Percentiles rank a stretch among this genome's conserved stretches.
Conservation (phyloP, 1,140 invertebrate genomes). For the Sesamia nonagrioides region DNA sequence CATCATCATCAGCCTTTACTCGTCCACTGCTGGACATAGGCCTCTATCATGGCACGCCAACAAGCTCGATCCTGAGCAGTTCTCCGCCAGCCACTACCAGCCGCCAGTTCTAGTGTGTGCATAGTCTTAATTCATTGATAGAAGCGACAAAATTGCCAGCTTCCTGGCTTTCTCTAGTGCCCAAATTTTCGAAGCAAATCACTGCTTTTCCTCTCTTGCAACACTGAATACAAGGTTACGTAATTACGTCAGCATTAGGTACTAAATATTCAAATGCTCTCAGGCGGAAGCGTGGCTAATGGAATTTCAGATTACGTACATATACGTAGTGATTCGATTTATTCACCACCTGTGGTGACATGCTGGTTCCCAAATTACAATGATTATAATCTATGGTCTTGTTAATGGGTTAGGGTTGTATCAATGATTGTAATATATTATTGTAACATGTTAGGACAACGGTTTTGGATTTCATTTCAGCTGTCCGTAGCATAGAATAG, state of each 20-base stretch:
- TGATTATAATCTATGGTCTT: conserved; percentile 22
- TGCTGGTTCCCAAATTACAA: conserved; percentile 14
- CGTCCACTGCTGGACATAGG: no score
- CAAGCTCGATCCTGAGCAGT: no score
- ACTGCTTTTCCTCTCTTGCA: conserved; percentile 27
- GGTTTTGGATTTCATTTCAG: background rate
- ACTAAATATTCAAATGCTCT: conserved; percentile 50
- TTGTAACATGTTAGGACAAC: background rate
- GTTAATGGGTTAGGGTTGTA: background rate
- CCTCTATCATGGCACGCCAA: no score
- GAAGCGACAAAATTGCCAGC: conserved; percentile 28
- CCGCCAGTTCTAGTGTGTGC: background rate
- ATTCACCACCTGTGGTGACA: conserved; percentile 38
- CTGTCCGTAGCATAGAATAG: background rate
- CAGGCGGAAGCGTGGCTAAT: conserved; percentile 47
- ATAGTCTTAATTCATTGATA: background rate
- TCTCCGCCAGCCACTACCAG: no score
- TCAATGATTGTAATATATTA: background rate
- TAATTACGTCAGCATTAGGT: conserved; percentile 45
- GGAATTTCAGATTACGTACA: conserved; percentile 54
- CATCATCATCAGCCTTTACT: no score
- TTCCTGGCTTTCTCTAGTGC: background rate
- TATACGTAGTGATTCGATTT: conserved; percentile 42
- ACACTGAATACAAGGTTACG: conserved; percentile 16
- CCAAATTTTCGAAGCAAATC: conserved; percentile 4